phyloP scores from a whole-genome alignment of 2,797 vertebrate genomes.

The Masticophis lateralis region DNA sequence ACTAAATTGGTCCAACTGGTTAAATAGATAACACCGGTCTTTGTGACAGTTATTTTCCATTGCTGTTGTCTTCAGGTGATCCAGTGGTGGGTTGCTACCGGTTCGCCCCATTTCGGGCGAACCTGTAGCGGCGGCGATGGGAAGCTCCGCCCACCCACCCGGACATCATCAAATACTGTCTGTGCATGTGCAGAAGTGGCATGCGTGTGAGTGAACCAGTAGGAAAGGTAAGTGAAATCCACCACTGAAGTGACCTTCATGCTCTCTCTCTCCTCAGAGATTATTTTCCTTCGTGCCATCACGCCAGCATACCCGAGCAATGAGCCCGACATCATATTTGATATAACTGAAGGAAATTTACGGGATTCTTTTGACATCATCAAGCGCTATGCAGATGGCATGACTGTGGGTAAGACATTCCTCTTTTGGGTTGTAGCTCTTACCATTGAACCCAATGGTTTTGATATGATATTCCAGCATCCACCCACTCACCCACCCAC shows the following conservation, averaged over 20 bases:
- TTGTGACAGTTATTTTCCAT: neutral
- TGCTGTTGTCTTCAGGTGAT: slow-evolving; percentile 1
- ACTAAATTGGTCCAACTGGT: neutral
- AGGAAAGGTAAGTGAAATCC: no score
- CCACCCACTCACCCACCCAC: neutral
- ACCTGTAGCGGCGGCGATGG: no score
- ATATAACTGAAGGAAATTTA: slow-evolving; percentile 90
- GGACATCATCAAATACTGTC: no score
- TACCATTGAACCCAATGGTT: neutral
- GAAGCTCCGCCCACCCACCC: no score
- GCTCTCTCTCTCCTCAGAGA: slow-evolving; percentile 76
- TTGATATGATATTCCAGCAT: neutral
- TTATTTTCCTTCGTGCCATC: slow-evolving; percentile 91
- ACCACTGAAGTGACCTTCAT: neutral
- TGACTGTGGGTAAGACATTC: slow-evolving; percentile 88
- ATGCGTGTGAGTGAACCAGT: fast-evolving
- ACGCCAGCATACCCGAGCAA: slow-evolving; percentile 78
- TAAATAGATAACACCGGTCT: neutral
- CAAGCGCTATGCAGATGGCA: slow-evolving; percentile 86
- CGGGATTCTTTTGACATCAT: slow-evolving; percentile 91
- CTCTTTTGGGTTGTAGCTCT: neutral
- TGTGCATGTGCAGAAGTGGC: no score
- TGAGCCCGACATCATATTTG: slow-evolving; percentile 88
- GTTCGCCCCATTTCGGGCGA: no score
- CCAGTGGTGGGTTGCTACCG: no score